Conservation (phyloP, 2,888 invertebrate genomes). For the Clitarchus hookeri region DNA sequence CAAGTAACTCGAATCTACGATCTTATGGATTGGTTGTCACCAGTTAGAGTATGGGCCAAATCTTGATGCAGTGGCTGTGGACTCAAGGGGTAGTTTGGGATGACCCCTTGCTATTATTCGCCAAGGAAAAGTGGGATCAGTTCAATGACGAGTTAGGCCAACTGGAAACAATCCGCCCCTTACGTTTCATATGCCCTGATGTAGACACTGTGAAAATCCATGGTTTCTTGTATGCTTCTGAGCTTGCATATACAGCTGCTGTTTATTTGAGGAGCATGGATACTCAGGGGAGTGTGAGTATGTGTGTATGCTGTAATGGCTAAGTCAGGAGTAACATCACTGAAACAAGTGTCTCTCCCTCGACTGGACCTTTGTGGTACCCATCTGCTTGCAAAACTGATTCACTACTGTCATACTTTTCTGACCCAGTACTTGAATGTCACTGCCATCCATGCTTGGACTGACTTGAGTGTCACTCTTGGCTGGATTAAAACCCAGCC, state of each 20-base stretch:
- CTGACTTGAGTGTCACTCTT: background rate
- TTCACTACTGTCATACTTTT: no score
- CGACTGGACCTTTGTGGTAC: no score
- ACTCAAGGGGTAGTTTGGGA: background rate
- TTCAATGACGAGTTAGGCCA: background rate
- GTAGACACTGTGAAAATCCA: background rate
- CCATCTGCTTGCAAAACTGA: no score
- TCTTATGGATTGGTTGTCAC: conserved; percentile 1
- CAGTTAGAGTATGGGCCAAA: background rate
- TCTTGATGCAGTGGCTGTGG: no score
- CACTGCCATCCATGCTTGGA: background rate
- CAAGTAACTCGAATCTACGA: background rate
- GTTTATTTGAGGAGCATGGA: background rate
- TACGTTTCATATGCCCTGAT: background rate
- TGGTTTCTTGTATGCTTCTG: background rate
- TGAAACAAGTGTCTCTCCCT: no score
- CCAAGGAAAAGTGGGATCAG: background rate
- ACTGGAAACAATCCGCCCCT: background rate
- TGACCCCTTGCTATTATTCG: background rate
- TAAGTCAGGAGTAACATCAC: background rate
- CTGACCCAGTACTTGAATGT: no score
- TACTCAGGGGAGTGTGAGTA: background rate
- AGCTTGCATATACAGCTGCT: background rate
- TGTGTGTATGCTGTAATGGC: background rate
- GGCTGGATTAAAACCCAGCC: background rate